phyloP scores from a whole-genome alignment of 92 coral and sea anemone genomes.

The Siderastrea siderea region DNA sequence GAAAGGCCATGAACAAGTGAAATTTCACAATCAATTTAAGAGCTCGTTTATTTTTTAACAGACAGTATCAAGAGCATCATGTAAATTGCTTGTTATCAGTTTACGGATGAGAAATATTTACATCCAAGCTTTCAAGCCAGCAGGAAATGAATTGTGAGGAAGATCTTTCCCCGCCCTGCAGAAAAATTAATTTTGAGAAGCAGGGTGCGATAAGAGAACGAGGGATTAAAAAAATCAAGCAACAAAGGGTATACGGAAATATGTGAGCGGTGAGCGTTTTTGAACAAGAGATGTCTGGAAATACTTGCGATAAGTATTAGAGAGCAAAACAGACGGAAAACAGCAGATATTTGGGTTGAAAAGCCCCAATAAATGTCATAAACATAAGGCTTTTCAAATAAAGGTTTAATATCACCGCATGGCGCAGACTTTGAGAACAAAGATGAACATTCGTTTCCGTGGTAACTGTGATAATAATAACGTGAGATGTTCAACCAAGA shows the following conservation, averaged over 20 bases:
- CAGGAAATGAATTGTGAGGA: constrained; percentile 89
- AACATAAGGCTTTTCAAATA: constrained; percentile 31
- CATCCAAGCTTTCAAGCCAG: constrained; percentile 74
- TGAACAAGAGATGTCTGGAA: constrained; percentile 24
- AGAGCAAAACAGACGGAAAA: constrained; percentile 29
- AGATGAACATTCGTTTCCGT: constrained; percentile 39
- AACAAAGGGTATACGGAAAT: constrained; percentile 46
- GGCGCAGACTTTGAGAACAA: constrained; percentile 44
- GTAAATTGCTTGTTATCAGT: constrained; percentile 50
- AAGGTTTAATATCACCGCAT: constrained; percentile 52
- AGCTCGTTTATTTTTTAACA: constrained; percentile 31
- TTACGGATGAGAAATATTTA: constrained; percentile 69
- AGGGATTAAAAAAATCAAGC: constrained; percentile 27
- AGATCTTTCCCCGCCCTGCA: constrained; percentile 82
- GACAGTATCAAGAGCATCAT: constrained; percentile 48
- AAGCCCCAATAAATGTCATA: constrained; percentile 17
- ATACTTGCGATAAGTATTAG: constrained; percentile 41
- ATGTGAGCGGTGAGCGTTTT: constrained; percentile 38
- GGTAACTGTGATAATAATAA: constrained; percentile 32
- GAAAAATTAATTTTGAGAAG: constrained; percentile 78
- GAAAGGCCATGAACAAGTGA: not conserved
- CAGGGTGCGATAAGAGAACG: constrained; percentile 54
- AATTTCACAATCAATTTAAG: constrained; percentile 33
- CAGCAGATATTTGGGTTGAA: constrained; percentile 28
- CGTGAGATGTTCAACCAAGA: constrained; percentile 19